A percentile compares a stretch with the other conserved stretches of the same genome.
phyloP scores from a whole-genome alignment of 2,113 vertebrate species.

The Butorides virescens region DNA sequence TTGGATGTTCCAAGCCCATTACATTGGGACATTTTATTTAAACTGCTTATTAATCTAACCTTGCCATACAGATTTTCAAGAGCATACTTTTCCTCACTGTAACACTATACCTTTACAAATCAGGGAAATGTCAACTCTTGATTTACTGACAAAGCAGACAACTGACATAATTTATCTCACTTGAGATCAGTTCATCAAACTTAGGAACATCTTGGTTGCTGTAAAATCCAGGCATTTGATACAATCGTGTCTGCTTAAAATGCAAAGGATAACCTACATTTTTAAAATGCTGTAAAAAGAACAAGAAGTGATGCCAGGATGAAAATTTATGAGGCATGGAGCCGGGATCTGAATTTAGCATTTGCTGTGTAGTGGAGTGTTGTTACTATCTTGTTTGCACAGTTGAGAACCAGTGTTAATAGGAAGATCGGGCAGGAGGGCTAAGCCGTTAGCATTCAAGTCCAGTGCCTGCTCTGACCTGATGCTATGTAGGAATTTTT shows the following conservation, averaged over 20 bases:
- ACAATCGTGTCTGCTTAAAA: constrained; percentile 73
- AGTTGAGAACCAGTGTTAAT: constrained; percentile 33
- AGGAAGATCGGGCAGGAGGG: neutral
- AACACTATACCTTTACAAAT: constrained; percentile 68
- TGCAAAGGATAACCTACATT: constrained; percentile 75
- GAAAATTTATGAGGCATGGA: constrained; percentile 58
- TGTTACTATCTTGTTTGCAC: constrained; percentile 56
- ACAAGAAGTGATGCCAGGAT: constrained; percentile 68
- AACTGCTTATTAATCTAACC: constrained; percentile 72
- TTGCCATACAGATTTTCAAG: constrained; percentile 56
- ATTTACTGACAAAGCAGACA: constrained; percentile 75
- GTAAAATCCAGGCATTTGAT: constrained; percentile 69
- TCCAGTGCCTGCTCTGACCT: neutral
- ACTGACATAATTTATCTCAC: constrained; percentile 76
- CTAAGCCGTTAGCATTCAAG: neutral
- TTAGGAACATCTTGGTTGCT: constrained; percentile 68
- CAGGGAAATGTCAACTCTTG: constrained; percentile 70
- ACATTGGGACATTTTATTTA: constrained; percentile 56
- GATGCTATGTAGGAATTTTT: neutral
- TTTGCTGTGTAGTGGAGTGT: constrained; percentile 19
- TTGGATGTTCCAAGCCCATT: constrained; percentile 29
- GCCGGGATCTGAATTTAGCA: constrained; percentile 28
- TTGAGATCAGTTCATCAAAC: constrained; percentile 81
- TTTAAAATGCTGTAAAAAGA: constrained; percentile 70
- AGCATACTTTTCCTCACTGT: constrained; percentile 12